These are phyloP conservation scores for Theretra japonica DNA, from an alignment of 2,888 invertebrate genomes.

Conservation along the genomic window DNA sequence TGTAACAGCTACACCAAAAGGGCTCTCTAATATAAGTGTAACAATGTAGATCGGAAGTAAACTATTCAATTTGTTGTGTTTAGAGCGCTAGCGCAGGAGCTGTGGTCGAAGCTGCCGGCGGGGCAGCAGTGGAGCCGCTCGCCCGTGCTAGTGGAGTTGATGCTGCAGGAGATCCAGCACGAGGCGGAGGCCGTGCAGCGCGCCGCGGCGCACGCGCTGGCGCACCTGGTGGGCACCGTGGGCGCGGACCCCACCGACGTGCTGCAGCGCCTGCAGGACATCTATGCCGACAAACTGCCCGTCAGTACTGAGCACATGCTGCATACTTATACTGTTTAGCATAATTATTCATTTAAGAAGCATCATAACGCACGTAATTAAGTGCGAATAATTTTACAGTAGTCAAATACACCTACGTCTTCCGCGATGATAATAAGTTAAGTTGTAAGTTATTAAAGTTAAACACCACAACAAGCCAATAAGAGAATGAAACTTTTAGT, in stretches of 20 bases:
- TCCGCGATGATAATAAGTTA: too few species aligned
- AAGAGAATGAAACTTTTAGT: too few species aligned
- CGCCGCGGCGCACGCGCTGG: constrained; percentile 92
- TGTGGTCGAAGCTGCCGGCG: constrained; percentile 68
- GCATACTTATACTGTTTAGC: too few species aligned
- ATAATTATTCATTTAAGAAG: too few species aligned
- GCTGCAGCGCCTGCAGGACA: constrained; percentile 87
- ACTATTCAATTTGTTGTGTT: not conserved
- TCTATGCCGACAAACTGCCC: constrained; percentile 91
- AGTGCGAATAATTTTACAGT: too few species aligned
- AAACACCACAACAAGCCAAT: too few species aligned
- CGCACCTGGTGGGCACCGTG: constrained; percentile 84
- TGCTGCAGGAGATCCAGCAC: constrained; percentile 90
- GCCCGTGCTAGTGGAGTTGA: constrained; percentile 79
- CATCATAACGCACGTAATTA: too few species aligned
- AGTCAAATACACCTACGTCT: too few species aligned
- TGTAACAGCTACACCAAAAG: too few species aligned
- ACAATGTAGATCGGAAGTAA: too few species aligned
- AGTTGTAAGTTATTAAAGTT: too few species aligned
- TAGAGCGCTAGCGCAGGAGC: constrained; percentile 72
- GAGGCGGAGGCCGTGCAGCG: constrained; percentile 92
- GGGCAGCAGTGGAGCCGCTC: constrained; percentile 57
- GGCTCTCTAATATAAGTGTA: too few species aligned
- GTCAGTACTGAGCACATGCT: constrained; percentile 73
- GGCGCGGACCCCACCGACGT: constrained; percentile 65